These are phyloP conservation scores for Chrysochloris asiatica DNA, from an alignment of 2,113 vertebrate genomes.

Conservation along the genomic window DNA sequence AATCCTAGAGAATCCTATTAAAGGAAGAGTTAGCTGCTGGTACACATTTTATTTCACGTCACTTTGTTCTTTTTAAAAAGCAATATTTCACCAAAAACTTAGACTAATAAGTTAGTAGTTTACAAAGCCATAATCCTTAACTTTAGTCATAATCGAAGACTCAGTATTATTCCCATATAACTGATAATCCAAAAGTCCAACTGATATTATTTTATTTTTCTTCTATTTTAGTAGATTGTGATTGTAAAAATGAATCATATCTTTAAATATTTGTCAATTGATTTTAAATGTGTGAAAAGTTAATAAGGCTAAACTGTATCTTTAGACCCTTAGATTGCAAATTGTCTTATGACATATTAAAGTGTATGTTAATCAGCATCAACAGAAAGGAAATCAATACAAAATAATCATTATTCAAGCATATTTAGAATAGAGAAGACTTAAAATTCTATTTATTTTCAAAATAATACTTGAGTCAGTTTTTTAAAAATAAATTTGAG, in stretches of 20 bases:
- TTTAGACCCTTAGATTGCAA: neutral
- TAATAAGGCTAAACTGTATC: neutral
- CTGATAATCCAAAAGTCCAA: neutral
- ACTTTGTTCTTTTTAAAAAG: slow-evolving; percentile 74
- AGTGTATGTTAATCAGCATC: neutral
- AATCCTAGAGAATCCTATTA: slow-evolving; percentile 69
- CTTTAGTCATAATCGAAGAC: neutral
- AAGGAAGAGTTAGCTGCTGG: slow-evolving; percentile 64
- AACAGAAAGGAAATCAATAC: neutral
- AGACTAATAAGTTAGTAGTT: neutral
- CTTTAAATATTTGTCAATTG: neutral
- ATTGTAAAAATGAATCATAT: slow-evolving; percentile 9
- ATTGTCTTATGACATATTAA: neutral
- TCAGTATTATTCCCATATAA: neutral
- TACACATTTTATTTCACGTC: slow-evolving; percentile 52
- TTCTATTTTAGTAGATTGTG: slow-evolving; percentile 17
- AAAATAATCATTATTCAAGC: neutral
- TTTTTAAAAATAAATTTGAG: neutral
- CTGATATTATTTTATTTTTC: slow-evolving; percentile 9
- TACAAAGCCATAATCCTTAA: neutral
- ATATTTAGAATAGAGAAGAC: too few species aligned
- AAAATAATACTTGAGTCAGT: neutral
- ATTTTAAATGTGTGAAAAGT: neutral
- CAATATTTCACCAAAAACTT: slow-evolving; percentile 38
- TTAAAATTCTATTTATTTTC: neutral